These are phyloP conservation scores for Zophobas morio DNA, from an alignment of 1,140 invertebrate species.

Conservation along the genomic window DNA sequence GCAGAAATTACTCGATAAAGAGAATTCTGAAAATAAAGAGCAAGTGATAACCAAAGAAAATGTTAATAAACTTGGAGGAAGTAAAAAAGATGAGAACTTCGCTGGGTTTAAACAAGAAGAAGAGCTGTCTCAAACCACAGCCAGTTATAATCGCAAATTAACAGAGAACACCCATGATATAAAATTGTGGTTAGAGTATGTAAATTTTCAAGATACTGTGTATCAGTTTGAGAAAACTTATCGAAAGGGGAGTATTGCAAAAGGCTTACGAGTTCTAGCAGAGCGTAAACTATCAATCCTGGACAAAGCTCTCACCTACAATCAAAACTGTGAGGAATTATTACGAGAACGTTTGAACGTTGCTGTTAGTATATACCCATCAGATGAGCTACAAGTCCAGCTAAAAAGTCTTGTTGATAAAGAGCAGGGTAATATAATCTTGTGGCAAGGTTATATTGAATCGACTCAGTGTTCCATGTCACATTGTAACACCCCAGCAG, in stretches of 20 bases:
- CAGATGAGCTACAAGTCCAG: slow-evolving; percentile 72
- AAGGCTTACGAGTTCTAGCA: slow-evolving; percentile 66
- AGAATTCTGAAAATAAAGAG: slow-evolving; percentile 58
- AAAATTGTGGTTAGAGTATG: slow-evolving; percentile 72
- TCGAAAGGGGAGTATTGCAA: slow-evolving; percentile 66
- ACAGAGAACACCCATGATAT: slow-evolving; percentile 70
- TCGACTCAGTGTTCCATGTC: slow-evolving; percentile 74
- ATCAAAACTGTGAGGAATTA: slow-evolving; percentile 68
- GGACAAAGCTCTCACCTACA: slow-evolving; percentile 71
- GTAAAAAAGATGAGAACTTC: slow-evolving; percentile 57
- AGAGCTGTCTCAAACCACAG: slow-evolving; percentile 68
- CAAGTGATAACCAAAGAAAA: slow-evolving; percentile 57
- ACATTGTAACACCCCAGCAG: slow-evolving; percentile 72
- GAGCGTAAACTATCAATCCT: slow-evolving; percentile 73
- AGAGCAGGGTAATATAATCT: slow-evolving; percentile 71
- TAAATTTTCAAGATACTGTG: slow-evolving; percentile 71
- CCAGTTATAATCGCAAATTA: slow-evolving; percentile 71
- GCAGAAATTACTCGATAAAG: slow-evolving; percentile 58
- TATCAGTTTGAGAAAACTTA: slow-evolving; percentile 67
- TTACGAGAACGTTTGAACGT: slow-evolving; percentile 70
- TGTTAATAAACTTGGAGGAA: slow-evolving; percentile 50
- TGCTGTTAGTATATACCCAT: slow-evolving; percentile 69
- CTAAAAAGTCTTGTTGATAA: slow-evolving; percentile 67
- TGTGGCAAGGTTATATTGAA: slow-evolving; percentile 75
- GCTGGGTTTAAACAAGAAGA: slow-evolving; percentile 66